phyloP scores from a whole-genome alignment of 2,797 vertebrate species.

The Squalus acanthias region DNA sequence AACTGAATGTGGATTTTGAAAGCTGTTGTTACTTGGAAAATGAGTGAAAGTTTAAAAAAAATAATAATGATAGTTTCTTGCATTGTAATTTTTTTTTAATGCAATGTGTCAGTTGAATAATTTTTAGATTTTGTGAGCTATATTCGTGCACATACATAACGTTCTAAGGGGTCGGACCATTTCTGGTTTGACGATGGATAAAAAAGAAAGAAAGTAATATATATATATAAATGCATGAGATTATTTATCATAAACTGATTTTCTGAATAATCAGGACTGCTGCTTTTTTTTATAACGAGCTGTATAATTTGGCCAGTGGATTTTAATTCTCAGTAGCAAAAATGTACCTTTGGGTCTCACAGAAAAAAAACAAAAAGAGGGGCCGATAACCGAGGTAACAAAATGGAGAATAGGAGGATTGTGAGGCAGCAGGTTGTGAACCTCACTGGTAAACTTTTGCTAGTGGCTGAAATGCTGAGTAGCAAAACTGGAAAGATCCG shows the following conservation, averaged over 20 bases:
- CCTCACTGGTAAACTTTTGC: constrained; percentile 22
- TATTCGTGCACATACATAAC: background rate
- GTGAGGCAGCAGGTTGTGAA: background rate
- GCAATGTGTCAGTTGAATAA: background rate
- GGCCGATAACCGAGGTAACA: background rate
- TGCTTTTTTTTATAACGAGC: background rate
- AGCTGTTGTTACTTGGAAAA: background rate
- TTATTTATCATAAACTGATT: constrained; percentile 8
- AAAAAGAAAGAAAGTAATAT: background rate
- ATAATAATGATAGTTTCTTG: background rate
- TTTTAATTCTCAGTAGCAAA: background rate
- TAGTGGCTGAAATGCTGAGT: constrained; percentile 3
- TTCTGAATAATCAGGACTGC: background rate
- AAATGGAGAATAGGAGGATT: constrained; percentile 10
- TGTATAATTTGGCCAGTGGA: background rate
- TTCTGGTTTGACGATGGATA: background rate
- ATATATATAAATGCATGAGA: background rate
- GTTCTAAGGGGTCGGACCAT: background rate
- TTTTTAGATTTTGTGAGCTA: background rate
- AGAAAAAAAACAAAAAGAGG: background rate
- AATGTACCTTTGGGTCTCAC: background rate
- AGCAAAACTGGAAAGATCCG: background rate
- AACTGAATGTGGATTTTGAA: constrained; percentile 13
- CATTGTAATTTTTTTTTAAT: background rate
- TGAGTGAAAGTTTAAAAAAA: background rate